These are phyloP conservation scores for Macrophya annulata DNA, from an alignment of 2,888 invertebrate species.

Conservation along the genomic window DNA sequence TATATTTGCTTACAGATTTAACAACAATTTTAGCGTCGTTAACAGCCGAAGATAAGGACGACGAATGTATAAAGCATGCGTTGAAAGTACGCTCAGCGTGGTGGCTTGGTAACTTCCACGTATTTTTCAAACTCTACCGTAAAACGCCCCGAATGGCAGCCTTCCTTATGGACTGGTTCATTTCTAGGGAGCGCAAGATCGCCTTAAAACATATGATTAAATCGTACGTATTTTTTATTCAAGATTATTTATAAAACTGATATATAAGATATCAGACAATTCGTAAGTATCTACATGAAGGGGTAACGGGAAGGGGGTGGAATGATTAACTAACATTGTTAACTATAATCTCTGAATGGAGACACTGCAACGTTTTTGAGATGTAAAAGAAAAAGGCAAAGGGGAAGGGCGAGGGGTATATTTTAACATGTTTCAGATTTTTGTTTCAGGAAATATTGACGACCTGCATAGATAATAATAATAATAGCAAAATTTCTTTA, in stretches of 20 bases:
- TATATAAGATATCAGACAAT: slow-evolving; percentile 7
- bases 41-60: slow-evolving; percentile 88
- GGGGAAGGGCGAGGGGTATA: background rate
- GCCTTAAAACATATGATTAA: slow-evolving; percentile 96
- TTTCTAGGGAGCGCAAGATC: slow-evolving; percentile 95
- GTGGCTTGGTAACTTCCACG: slow-evolving; percentile 95
- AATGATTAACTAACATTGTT: background rate
- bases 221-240: slow-evolving; percentile 90
- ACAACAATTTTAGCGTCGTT: slow-evolving; percentile 94
- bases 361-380: background rate
- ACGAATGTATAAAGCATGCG: slow-evolving; percentile 92
- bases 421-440: slow-evolving; percentile 29
- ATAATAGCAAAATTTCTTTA: background rate
- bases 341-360: background rate
- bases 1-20: slow-evolving; percentile 86
- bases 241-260: slow-evolving; percentile 32
- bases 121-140: slow-evolving; percentile 95
- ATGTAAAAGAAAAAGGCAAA: background rate
- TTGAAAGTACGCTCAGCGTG: slow-evolving; percentile 95
- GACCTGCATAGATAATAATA: background rate
- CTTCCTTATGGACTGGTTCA: slow-evolving; percentile 99
- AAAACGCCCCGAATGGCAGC: slow-evolving; percentile 97
- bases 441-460: slow-evolving; percentile 26
- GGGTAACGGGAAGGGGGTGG: background rate
- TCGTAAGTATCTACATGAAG: slow-evolving; percentile 14